Evolutionary conservation across 2,797 vertebrate species (phyloP).

Genomic region (Pangasius sanitwongsei): DNA sequence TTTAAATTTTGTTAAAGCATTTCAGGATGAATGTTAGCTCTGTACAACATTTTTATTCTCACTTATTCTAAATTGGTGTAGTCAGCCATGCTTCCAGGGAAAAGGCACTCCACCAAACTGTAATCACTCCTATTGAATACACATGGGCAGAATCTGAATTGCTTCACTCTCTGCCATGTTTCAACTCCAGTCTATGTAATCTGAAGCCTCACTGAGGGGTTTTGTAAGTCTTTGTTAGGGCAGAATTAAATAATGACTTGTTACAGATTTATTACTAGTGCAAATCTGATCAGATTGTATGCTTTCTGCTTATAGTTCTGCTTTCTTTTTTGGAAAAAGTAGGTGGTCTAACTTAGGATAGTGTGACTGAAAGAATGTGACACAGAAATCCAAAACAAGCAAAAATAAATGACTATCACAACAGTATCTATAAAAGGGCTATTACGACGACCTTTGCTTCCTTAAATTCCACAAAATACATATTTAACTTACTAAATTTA

Average conservation of each 20-base stretch:
- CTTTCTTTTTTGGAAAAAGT: background rate
- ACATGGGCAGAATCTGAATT: background rate
- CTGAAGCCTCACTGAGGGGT: background rate
- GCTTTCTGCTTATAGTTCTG: constrained; percentile 22
- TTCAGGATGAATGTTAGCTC: constrained; percentile 20
- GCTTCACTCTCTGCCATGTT: constrained; percentile 7
- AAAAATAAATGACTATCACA: constrained; percentile 40
- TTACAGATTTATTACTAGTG: constrained; percentile 3
- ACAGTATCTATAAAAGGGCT: constrained; percentile 32
- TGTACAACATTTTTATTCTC: constrained; percentile 15
- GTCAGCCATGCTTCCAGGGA: background rate
- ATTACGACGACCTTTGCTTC: constrained; percentile 41
- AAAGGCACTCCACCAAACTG: constrained; percentile 1
- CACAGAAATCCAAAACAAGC: constrained; percentile 21
- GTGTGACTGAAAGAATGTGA: constrained; percentile 37
- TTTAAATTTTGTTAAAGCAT: background rate
- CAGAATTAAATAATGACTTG: background rate
- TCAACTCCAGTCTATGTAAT: constrained; percentile 13
- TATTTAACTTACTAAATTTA: constrained; percentile 31
- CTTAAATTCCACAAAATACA: constrained; percentile 50
- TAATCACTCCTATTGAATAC: constrained; percentile 33
- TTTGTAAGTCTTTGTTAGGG: background rate
- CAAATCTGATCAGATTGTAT: background rate
- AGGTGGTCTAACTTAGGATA: constrained; percentile 9
- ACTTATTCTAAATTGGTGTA: background rate